Base-by-base conservation (phyloP, 2,113 vertebrate species). In the Psettodes erumei region DNA sequence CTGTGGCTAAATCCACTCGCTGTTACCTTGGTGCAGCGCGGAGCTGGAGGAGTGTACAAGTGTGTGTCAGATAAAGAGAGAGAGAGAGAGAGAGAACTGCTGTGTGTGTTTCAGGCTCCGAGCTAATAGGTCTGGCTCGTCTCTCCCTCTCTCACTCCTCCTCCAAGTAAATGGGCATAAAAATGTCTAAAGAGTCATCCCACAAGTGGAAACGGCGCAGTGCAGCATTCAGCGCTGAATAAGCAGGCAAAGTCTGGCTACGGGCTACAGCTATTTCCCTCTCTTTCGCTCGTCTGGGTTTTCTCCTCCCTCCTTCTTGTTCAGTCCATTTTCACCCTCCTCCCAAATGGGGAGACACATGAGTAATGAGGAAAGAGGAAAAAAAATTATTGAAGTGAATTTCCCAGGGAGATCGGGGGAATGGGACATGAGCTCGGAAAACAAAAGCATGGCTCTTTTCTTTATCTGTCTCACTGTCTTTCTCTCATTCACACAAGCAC, bases 271-370 rank as follows among this genome's bases (percentile, higher is more conserved):
- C 86, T 75, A 47, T 80, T 89, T 62, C 83, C 55, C 64, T 75
- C 62, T 70, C 81, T 78, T 77, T 74, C 72, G 13, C 79, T 45
- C 77, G 25, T 11, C 47, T 25, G 71, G 56, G 35, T 59, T 68
- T 85, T 79, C 88, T 88, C 89, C 85, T 82, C 85, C 90, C 87
- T 90, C 85, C 90, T 86, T 90, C 88, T 80, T 65, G 81, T 86
- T 87, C 83, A 48, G 50, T 69, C 61, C 54, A 47, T 80, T 71
- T 79, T 76, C 77, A 54, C 83, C 83, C 84, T 78, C 81, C 89
- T 85, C 75, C 83, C 83, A 83, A 77, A 82, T 15, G 27, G 56
- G 80, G 70, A 82, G 81, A 77, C 66, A 72, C 61, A 76, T 38
- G 67, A 76, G 74, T 79, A 88, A 91, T 64, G 69, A 89, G 79